Evolutionary conservation across 2,888 invertebrate species (phyloP).

Genomic region (Tipula confusa): DNA sequence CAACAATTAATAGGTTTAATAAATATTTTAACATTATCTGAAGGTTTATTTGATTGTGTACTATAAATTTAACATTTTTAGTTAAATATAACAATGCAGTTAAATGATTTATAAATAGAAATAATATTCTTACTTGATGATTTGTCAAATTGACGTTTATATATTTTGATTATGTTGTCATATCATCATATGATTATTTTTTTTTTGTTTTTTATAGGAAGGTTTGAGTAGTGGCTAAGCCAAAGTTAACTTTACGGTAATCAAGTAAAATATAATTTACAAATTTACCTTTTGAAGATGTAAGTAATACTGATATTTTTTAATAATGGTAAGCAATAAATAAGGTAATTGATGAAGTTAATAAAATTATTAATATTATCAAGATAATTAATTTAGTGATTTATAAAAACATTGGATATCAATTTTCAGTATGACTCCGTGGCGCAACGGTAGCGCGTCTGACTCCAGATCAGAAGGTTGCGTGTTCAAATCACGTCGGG

Average conservation of each 20-base stretch:
- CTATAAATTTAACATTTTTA: background rate
- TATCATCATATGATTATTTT: background rate
- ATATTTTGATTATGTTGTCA: background rate
- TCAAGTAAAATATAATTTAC: too few relatives aligned
- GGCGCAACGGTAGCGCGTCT: conserved; percentile 48
- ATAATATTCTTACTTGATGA: background rate
- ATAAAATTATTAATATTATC: too few relatives aligned
- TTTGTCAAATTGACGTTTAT: background rate
- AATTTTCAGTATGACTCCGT: conserved; percentile 45
- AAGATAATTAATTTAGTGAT: too few relatives aligned
- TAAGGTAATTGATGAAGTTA: too few relatives aligned
- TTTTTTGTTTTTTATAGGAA: background rate
- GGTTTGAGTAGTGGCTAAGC: background rate
- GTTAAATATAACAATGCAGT: background rate
- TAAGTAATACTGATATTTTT: too few relatives aligned
- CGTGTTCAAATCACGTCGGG: conserved; percentile 47
- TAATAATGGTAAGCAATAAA: too few relatives aligned
- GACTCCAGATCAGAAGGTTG: conserved; percentile 48
- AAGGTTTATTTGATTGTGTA: background rate
- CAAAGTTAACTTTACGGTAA: too few relatives aligned
- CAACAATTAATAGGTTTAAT: background rate
- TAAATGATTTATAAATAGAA: background rate
- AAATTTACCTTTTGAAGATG: too few relatives aligned
- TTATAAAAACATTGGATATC: too few relatives aligned
- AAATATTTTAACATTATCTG: background rate